Percentiles rank a stretch among this genome's conserved stretches.
These are phyloP conservation scores for Osedax fenrisi DNA, from an alignment of 2,888 invertebrate species.

Conservation along the genomic window DNA sequence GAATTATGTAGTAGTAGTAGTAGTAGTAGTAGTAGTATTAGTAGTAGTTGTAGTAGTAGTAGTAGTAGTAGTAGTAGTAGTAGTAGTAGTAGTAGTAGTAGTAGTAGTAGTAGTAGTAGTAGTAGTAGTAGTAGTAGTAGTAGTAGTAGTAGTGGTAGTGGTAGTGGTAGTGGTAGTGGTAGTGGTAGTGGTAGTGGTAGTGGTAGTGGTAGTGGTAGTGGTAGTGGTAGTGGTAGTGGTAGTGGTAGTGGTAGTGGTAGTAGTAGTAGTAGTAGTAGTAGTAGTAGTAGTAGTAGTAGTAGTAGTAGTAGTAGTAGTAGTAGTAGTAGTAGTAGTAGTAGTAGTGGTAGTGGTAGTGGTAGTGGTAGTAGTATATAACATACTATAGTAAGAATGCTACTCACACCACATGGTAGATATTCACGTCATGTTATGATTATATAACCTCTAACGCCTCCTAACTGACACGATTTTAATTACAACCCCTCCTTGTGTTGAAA, in stretches of 20 bases:
- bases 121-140: conserved; percentile 30
- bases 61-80: conserved; percentile 33
- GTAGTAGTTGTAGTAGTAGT: conserved; percentile 32
- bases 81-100: conserved; percentile 34
- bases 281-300: conserved; percentile 33
- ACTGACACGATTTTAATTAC: too few relatives aligned
- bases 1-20: conserved; percentile 33
- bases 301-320: too few relatives aligned
- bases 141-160: conserved; percentile 32
- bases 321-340: too few relatives aligned
- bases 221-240: conserved; percentile 31
- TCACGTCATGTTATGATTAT: too few relatives aligned
- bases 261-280: conserved; percentile 34
- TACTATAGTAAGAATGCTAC: too few relatives aligned
- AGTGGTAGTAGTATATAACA: too few relatives aligned
- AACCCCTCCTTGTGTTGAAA: too few relatives aligned
- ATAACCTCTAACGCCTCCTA: too few relatives aligned
- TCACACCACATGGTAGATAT: too few relatives aligned
- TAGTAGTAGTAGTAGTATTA: conserved; percentile 33
- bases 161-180: conserved; percentile 31
- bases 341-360: too few relatives aligned
- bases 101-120: conserved; percentile 33
- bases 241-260: conserved; percentile 32
- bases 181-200: conserved; percentile 31
- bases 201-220: conserved; percentile 17